Evolutionary conservation across 2,888 invertebrate species (phyloP).

Genomic region (Galerucella calmariensis): DNA sequence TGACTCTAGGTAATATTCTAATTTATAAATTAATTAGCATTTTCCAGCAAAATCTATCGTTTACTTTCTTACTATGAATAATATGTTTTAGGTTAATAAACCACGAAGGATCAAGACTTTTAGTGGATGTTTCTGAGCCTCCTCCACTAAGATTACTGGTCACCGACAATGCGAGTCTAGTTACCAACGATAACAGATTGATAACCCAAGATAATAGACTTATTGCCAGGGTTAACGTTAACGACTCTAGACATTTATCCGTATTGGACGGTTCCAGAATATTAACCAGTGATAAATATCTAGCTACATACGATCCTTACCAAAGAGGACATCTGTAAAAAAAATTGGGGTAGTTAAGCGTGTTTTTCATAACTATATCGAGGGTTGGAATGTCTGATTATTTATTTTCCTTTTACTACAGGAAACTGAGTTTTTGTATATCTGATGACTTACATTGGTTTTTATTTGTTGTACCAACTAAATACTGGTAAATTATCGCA

Average conservation of each 20-base stretch:
- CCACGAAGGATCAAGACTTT: constrained; percentile 56
- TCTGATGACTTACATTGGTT: no score
- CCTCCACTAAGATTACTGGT: constrained; percentile 56
- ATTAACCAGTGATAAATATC: constrained; percentile 62
- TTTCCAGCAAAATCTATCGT: no score
- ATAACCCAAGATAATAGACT: constrained; percentile 59
- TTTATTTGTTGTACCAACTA: no score
- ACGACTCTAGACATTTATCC: constrained; percentile 60
- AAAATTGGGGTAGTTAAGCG: not conserved
- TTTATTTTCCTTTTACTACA: no score
- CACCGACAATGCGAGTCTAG: constrained; percentile 57
- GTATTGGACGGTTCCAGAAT: constrained; percentile 61
- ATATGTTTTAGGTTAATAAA: constrained; percentile 42
- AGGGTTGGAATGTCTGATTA: no score
- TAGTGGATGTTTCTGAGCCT: constrained; percentile 61
- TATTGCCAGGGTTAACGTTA: constrained; percentile 54
- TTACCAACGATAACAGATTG: constrained; percentile 58
- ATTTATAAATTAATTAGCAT: not conserved
- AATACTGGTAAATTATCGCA: no score
- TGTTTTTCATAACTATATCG: no score
- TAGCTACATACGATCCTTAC: constrained; percentile 64
- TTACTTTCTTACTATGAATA: not conserved
- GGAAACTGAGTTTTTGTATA: no score
- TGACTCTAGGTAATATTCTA: constrained; percentile 34
- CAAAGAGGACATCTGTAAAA: constrained; percentile 62